Conservation (phyloP, 2,888 invertebrate species). For the Dynastes tityus region DNA sequence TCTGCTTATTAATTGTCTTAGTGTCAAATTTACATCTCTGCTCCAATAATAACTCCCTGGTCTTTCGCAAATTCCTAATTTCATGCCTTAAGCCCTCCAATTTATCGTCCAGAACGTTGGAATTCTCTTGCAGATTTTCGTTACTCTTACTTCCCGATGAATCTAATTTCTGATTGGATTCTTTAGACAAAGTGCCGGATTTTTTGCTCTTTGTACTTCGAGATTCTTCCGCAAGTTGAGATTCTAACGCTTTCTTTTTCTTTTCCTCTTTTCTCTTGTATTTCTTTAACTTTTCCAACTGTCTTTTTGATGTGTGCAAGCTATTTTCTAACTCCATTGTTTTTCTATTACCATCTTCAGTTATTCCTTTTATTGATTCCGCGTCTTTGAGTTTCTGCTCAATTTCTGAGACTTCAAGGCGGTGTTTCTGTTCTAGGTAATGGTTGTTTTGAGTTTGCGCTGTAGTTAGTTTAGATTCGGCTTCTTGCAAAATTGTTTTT, state of each 20-base stretch:
- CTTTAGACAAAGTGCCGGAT: constrained; percentile 31
- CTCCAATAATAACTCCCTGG: constrained; percentile 84
- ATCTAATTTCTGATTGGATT: constrained; percentile 25
- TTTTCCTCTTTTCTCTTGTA: constrained; percentile 84
- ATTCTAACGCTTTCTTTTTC: constrained; percentile 50
- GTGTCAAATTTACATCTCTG: constrained; percentile 82
- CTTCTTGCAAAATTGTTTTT: constrained; percentile 75
- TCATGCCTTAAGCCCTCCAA: constrained; percentile 81
- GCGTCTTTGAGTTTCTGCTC: constrained; percentile 69
- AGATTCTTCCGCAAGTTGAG: constrained; percentile 45
- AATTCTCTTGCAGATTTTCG: constrained; percentile 27
- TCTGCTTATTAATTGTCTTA: constrained; percentile 71
- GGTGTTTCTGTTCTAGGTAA: constrained; percentile 63
- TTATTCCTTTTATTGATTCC: constrained; percentile 69
- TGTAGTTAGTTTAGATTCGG: constrained; percentile 73
- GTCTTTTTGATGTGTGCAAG: constrained; percentile 82
- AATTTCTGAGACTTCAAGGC: constrained; percentile 69
- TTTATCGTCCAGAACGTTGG: constrained; percentile 61
- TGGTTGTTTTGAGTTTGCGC: constrained; percentile 69
- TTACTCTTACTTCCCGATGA: constrained; percentile 27
- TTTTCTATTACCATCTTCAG: constrained; percentile 78
- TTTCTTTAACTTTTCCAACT: constrained; percentile 83
- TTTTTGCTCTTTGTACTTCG: constrained; percentile 24
- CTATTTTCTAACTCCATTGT: constrained; percentile 83
- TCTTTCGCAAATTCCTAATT: constrained; percentile 85